Evolutionary conservation across 2,797 vertebrate species (phyloP).

Genomic region (Phalanger gymnotis): DNA sequence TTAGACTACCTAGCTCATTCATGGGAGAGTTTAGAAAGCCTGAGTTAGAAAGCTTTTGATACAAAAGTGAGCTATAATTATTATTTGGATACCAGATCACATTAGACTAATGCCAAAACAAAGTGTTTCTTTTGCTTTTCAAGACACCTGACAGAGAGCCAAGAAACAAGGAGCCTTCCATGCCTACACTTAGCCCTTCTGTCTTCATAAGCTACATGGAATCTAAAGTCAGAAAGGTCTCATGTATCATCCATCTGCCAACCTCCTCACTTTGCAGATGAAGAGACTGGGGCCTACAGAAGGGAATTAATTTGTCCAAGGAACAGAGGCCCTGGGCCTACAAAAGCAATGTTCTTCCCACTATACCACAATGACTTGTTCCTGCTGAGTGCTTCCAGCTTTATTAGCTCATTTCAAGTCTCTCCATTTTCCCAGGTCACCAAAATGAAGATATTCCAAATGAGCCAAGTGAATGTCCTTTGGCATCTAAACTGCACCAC

Average conservation of each 20-base stretch:
- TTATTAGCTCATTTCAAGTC: constrained; percentile 14
- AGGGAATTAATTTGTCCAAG: background rate
- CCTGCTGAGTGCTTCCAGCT: background rate
- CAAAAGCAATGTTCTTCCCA: background rate
- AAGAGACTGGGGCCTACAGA: background rate
- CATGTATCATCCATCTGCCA: background rate
- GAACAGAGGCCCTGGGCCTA: background rate
- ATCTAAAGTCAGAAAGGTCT: background rate
- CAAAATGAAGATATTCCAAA: constrained; percentile 39
- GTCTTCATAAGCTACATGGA: background rate
- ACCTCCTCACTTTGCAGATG: background rate
- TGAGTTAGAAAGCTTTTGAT: background rate
- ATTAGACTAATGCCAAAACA: background rate
- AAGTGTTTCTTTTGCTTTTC: background rate
- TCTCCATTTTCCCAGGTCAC: constrained; percentile 49
- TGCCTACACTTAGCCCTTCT: background rate
- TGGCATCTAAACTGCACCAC: constrained; percentile 51
- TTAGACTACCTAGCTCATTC: background rate
- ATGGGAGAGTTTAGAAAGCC: background rate
- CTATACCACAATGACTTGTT: constrained; percentile 10
- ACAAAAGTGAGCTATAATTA: background rate
- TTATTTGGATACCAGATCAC: background rate
- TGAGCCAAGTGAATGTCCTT: constrained; percentile 40
- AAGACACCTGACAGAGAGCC: background rate
- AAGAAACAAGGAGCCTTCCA: background rate